Base-by-base conservation (phyloP, 2,797 vertebrate genomes). In the Hippocampus kuda region DNA sequence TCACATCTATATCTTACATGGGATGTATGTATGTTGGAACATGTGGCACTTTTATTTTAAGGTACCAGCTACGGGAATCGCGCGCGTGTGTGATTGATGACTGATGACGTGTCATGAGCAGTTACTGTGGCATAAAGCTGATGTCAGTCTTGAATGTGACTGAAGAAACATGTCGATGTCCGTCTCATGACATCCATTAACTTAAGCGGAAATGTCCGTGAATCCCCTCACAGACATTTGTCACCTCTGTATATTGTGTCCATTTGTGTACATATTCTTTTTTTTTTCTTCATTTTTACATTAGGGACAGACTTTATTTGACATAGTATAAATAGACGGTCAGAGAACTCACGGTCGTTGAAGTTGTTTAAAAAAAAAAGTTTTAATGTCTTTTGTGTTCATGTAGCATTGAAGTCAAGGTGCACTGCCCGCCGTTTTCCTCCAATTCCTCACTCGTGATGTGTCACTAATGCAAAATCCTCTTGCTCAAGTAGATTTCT, bases 261-360 rank as follows among this genome's bases (percentile, higher is more conserved):
- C 83, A 83, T 82, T 78, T 34, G 70, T 90, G 87, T 90, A 87
- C 75, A 89, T 86, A 22, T 20, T 8, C 60, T 65, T 15, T 42
- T 9, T 15, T 46, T n/a, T 46, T 9, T 44, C 16, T 22, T 48
- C 11, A 64, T 48, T 27, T 16, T 65, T 65, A 65, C 24, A 48
- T 48, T 16, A 65, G 44, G 42, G 20, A 48, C 44, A 16, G n/a
- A 16, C 13, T 61, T 26, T 48, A 27, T 65, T 7, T 24, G 22
- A 3, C 16, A 27, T 18, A 27, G 7, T 15, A 24, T 42, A 3
- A 64, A 46, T 63, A 44, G 42, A 26, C 41, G 9, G 60, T 75
- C 65, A 62, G 27, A 61, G 0, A 20, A 26, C 15, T 4, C 56
- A 57, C 11, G 5, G 26, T 60, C 3, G 6, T 24, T 38, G 16